A percentile compares a stretch with the other conserved stretches of the same genome.
phyloP scores from a whole-genome alignment of 2,113 vertebrate species.

The Meleagris gallopavo region DNA sequence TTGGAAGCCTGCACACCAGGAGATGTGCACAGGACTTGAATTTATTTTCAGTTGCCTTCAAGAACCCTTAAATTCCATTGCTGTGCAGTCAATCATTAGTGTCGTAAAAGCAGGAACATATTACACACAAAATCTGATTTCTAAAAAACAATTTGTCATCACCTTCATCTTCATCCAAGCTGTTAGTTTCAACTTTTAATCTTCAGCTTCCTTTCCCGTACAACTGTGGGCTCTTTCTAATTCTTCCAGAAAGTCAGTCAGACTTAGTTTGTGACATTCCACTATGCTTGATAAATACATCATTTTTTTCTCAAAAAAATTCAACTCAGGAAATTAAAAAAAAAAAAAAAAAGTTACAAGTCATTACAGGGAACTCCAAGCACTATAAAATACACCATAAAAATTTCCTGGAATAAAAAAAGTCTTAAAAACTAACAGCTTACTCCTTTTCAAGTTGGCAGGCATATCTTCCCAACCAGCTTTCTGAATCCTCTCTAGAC shows the following conservation, averaged over 20 bases:
- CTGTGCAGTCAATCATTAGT: not conserved
- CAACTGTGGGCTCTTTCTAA: not conserved
- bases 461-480: not conserved
- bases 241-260: not conserved
- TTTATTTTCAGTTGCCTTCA: not conserved
- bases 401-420: not conserved
- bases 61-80: accelerated
- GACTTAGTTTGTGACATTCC: not conserved
- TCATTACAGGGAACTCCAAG: not conserved
- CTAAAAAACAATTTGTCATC: not conserved
- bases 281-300: not conserved
- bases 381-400: not conserved
- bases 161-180: not conserved
- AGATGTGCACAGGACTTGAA: accelerated
- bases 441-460: not conserved
- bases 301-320: not conserved
- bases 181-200: not conserved
- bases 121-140: not conserved
- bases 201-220: not conserved
- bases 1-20: not conserved
- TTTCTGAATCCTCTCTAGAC: not conserved
- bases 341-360: not conserved
- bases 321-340: not conserved
- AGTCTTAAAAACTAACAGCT: not conserved
- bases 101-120: not conserved